A percentile compares a stretch with the other conserved stretches of the same genome.
These are phyloP conservation scores for Drosophila gunungcola DNA, from an alignment of 1,140 invertebrate genomes.

Conservation along the genomic window DNA sequence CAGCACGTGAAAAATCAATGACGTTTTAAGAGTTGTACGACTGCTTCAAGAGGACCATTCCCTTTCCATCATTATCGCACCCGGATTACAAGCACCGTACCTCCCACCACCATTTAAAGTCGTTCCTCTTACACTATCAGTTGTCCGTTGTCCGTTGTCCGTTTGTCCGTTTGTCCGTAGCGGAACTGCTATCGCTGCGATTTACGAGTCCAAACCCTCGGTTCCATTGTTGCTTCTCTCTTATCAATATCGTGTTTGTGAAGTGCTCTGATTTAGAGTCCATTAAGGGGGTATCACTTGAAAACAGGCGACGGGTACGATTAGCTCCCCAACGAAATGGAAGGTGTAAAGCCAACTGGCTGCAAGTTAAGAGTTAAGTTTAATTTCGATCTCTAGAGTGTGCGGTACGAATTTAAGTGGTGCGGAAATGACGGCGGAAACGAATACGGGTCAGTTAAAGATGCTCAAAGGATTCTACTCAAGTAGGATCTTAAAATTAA, in stretches of 20 bases:
- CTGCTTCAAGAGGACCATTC: conserved; percentile 14
- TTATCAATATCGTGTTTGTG: conserved; percentile 52
- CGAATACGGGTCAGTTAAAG: conserved; percentile 43
- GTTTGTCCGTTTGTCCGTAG: not conserved
- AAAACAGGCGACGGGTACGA: conserved; percentile 30
- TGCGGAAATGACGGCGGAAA: conserved; percentile 44
- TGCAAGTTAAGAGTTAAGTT: conserved; percentile 33
- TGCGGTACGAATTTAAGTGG: conserved; percentile 19
- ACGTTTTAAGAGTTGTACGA: conserved; percentile 23
- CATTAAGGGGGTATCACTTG: conserved; percentile 31
- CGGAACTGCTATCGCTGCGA: conserved; percentile 12
- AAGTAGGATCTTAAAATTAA: no score
- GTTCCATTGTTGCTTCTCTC: conserved; percentile 15
- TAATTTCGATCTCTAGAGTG: conserved; percentile 16
- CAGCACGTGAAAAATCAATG: conserved; percentile 7
- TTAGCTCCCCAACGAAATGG: conserved; percentile 36
- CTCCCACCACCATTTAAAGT: not conserved
- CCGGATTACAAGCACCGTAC: conserved; percentile 22
- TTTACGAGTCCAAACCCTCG: conserved; percentile 2
- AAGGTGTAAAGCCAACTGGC: conserved; percentile 57
- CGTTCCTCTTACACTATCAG: conserved; percentile 26
- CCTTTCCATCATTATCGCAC: conserved; percentile 31
- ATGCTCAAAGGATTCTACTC: not conserved
- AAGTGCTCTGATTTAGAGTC: conserved; percentile 57
- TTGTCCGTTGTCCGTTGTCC: not conserved